Evolutionary conservation across 1,140 invertebrate genomes (phyloP), one percentile per base, ranked within the genome.

Genomic region (Battus philenor): DNA sequence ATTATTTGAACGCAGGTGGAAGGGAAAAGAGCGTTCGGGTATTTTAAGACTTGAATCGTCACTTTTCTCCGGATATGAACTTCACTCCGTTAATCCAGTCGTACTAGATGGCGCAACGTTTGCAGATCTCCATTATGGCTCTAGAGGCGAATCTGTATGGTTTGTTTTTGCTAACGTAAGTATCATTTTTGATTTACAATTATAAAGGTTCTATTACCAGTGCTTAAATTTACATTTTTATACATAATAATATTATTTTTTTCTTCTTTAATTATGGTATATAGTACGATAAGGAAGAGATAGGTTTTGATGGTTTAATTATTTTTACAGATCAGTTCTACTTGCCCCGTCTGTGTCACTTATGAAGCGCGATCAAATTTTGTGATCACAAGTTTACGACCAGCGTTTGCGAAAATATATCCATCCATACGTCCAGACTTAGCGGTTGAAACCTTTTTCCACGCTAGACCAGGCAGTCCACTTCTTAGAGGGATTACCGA

Each of bases 101-200:
- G 76, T 88, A 2, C 45, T 87, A 2, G 85, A 86, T 49, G 80
- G 77, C 12, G 87, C 85, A 18, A 85, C 80, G 5, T 87, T 87
- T 47, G 83, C 86, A 8, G 87, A 89, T 46, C 66, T 90, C 33
- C 87, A 89, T 45, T 87, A 89, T 52, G 89, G 88, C 2, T 88
- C 86, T 10, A 72, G 87, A 47, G 87, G 81, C 7, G 89, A 91
- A 59, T 87, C 86, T 10, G 67, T 90, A 2, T 91, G 90, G 90
- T 90, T 91, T 57, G 86, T 89, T n/a, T 88, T 91, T 59, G 85
- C 87, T 9, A 90, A 90, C 66, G 88, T 91, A 66, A 84, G 86
- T 85, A 61, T 33, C 10, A 7, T 36, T 15, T 15, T 12, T 33
- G 8, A 20, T 24, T 68, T 9, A 13, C n/a, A n/a, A n/a, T n/a